phyloP scores from a whole-genome alignment of 2,797 vertebrate species.

The Vipera ursinii region DNA sequence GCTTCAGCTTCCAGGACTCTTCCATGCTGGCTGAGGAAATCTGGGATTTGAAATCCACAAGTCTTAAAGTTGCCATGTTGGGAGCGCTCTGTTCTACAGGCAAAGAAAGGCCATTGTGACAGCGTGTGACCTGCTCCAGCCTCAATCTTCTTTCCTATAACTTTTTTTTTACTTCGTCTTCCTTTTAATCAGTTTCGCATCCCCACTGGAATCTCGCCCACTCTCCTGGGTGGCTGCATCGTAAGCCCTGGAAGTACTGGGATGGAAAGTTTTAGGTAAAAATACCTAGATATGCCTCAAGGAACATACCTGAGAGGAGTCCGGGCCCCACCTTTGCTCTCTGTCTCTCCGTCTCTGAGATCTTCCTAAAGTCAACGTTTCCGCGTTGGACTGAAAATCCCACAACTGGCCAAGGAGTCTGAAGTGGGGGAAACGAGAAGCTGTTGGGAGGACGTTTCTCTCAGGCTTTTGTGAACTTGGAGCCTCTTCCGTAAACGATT shows the following conservation, averaged over 20 bases:
- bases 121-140: neutral
- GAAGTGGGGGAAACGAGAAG: neutral
- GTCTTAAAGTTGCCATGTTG: neutral
- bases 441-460: neutral
- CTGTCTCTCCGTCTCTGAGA: neutral
- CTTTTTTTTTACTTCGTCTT: neutral
- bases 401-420: neutral
- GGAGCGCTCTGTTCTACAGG: neutral
- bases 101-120: neutral
- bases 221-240: neutral
- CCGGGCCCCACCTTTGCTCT: neutral
- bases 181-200: neutral
- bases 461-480: neutral
- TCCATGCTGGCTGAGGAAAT: neutral
- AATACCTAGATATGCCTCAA: neutral
- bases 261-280: neutral
- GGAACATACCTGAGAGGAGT: neutral
- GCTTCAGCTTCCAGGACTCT: neutral
- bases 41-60: neutral
- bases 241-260: neutral
- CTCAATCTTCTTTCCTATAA: neutral
- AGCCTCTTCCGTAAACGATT: neutral
- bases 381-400: neutral
- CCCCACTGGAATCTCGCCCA: neutral
- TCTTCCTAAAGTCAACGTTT: neutral